Percentiles rank a stretch among this genome's conserved stretches.
Evolutionary conservation across 2,113 vertebrate genomes (phyloP).

Genomic region (Harpagus bidentatus): DNA sequence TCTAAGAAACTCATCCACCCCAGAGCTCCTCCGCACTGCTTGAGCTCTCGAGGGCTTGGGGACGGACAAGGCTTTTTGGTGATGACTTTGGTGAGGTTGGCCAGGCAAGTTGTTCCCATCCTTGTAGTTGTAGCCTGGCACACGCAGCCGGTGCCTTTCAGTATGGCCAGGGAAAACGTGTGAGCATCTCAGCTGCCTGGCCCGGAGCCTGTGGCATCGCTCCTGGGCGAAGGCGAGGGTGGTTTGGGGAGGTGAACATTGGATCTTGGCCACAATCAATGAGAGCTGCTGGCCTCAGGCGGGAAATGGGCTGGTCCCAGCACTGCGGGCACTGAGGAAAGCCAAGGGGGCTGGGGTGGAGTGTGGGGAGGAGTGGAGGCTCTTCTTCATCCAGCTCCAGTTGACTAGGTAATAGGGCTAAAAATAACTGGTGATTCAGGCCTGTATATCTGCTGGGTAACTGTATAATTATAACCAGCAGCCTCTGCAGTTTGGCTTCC

Average conservation of each 20-base stretch:
- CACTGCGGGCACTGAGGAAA: neutral
- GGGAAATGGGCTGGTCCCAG: neutral
- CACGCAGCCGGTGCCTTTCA: neutral
- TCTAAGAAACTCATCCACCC: neutral
- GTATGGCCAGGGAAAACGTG: neutral
- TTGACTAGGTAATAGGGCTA: conserved; percentile 68
- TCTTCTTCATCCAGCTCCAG: conserved; percentile 63
- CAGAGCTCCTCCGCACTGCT: neutral
- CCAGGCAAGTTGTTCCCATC: neutral
- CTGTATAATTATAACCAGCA: conserved; percentile 62
- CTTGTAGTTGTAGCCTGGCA: neutral
- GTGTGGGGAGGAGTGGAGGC: neutral
- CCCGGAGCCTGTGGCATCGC: neutral
- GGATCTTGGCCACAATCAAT: neutral
- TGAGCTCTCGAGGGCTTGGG: neutral
- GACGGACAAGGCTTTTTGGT: neutral
- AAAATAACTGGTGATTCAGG: conserved; percentile 72
- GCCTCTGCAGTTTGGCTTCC: conserved; percentile 60
- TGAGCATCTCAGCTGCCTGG: neutral
- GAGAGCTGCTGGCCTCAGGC: neutral
- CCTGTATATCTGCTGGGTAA: conserved; percentile 65
- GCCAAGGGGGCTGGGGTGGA: neutral
- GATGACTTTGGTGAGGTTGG: neutral
- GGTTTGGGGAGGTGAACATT: neutral
- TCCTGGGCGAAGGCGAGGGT: neutral